phyloP scores from a whole-genome alignment of 2,888 invertebrate genomes.

The Melieria crassipennis region DNA sequence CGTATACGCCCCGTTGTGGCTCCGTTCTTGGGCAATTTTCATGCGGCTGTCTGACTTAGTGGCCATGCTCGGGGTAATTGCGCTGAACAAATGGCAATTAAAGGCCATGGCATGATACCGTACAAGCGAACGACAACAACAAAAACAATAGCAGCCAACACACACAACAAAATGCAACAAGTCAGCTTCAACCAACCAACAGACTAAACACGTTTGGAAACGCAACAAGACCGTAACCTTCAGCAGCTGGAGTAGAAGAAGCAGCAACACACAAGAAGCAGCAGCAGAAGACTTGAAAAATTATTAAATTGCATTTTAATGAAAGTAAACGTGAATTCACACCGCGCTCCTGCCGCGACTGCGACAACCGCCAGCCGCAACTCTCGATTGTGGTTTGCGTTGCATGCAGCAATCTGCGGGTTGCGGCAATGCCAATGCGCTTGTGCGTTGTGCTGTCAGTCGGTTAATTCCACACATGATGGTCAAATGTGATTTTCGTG shows the following conservation, averaged over 20 bases:
- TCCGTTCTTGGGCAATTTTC: background rate
- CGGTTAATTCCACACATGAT: slow-evolving; percentile 12
- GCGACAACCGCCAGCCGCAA: too few species aligned
- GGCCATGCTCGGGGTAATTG: too few species aligned
- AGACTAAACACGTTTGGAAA: background rate
- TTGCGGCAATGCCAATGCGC: background rate
- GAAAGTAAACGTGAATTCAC: slow-evolving; percentile 55
- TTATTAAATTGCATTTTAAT: slow-evolving; percentile 47
- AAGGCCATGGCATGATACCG: background rate
- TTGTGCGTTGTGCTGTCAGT: background rate
- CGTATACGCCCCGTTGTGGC: slow-evolving; percentile 14
- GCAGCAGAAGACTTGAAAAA: slow-evolving; percentile 5
- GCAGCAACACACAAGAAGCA: background rate
- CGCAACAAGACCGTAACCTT: background rate
- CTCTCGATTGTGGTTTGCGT: too few species aligned
- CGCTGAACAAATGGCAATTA: too few species aligned
- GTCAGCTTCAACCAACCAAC: background rate
- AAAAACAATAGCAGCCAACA: background rate
- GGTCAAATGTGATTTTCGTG: background rate
- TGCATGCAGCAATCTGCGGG: background rate
- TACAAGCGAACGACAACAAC: slow-evolving; percentile 11
- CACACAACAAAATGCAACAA: background rate
- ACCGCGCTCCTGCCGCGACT: background rate
- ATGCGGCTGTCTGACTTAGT: background rate
- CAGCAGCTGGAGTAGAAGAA: background rate